Conservation (phyloP, 2,888 invertebrate species). For the Hedya salicella region DNA sequence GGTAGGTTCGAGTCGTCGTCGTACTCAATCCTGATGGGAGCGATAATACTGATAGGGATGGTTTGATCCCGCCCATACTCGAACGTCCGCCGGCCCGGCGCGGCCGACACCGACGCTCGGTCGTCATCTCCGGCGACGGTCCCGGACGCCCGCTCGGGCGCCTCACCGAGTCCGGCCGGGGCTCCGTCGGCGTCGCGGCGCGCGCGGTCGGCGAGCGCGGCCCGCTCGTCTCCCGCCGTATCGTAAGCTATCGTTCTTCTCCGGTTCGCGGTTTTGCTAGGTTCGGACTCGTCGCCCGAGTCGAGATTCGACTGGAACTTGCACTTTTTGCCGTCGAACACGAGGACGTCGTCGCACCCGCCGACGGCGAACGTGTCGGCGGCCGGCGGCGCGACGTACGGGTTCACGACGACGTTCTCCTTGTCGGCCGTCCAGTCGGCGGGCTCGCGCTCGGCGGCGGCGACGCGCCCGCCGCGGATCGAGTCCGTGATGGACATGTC, state of each 20-base stretch:
- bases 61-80: no score
- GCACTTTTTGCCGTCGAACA: slow-evolving; percentile 73
- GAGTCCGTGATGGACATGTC: slow-evolving; percentile 79
- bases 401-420: slow-evolving; percentile 74
- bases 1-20: not conserved
- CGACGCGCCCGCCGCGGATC: slow-evolving; percentile 64
- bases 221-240: slow-evolving; percentile 47
- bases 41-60: not conserved
- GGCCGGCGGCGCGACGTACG: slow-evolving; percentile 64
- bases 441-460: not conserved
- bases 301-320: slow-evolving; percentile 59
- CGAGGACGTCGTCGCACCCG: slow-evolving; percentile 65
- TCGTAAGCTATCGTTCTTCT: slow-evolving; percentile 52
- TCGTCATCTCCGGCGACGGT: no score
- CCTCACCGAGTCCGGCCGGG: no score
- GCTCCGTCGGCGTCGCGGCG: slow-evolving; percentile 53
- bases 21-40: not conserved
- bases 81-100: no score
- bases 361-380: slow-evolving; percentile 65
- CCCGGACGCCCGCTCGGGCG: no score
- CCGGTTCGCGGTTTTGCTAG: slow-evolving; percentile 44
- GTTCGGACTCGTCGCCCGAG: slow-evolving; percentile 24
- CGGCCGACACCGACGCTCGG: no score
- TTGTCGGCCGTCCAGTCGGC: slow-evolving; percentile 69
- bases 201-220: no score